Percentiles rank a stretch among this genome's conserved stretches.
Evolutionary conservation across 2,888 invertebrate genomes (phyloP).

Genomic region (Zygothrica quintamaculata): DNA sequence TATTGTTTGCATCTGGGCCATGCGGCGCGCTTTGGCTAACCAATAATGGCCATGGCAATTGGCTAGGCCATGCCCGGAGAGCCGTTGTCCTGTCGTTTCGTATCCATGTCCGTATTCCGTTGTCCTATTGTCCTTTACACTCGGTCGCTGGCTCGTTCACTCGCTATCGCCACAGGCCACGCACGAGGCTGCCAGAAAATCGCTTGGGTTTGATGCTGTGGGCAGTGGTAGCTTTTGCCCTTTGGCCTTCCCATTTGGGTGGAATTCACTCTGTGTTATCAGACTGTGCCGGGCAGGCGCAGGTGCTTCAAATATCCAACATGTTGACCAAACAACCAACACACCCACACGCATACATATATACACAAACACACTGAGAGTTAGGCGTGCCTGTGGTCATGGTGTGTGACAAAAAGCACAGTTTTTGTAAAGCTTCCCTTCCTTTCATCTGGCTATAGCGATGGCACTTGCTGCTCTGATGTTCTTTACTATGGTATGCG

Average conservation of each 20-base stretch:
- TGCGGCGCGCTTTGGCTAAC: constrained; percentile 71
- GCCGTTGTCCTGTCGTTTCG: constrained; percentile 21
- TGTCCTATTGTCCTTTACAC: constrained; percentile 6
- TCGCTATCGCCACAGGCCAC: constrained; percentile 70
- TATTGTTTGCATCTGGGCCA: constrained; percentile 75
- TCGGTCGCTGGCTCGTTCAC: no score
- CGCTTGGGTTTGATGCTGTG: constrained; percentile 11
- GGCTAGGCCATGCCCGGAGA: constrained; percentile 49
- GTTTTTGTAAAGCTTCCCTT: constrained; percentile 4
- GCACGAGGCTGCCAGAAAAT: constrained; percentile 27
- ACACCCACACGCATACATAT: constrained; percentile 11
- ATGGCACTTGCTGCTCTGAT: neutral
- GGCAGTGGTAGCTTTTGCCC: constrained; percentile 21
- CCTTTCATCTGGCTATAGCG: constrained; percentile 3
- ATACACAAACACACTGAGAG: neutral
- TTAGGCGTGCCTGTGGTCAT: constrained; percentile 17
- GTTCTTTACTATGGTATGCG: constrained; percentile 22
- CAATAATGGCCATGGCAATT: constrained; percentile 76
- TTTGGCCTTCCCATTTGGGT: constrained; percentile 32
- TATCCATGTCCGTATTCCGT: constrained; percentile 11
- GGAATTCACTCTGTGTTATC: constrained; percentile 61
- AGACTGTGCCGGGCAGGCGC: constrained; percentile 49
- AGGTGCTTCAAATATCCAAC: constrained; percentile 77
- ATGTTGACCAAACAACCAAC: constrained; percentile 59
- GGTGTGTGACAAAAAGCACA: constrained; percentile 47